Evolutionary conservation across 2,113 vertebrate genomes (phyloP).

Genomic region (Propithecus coquereli): DNA sequence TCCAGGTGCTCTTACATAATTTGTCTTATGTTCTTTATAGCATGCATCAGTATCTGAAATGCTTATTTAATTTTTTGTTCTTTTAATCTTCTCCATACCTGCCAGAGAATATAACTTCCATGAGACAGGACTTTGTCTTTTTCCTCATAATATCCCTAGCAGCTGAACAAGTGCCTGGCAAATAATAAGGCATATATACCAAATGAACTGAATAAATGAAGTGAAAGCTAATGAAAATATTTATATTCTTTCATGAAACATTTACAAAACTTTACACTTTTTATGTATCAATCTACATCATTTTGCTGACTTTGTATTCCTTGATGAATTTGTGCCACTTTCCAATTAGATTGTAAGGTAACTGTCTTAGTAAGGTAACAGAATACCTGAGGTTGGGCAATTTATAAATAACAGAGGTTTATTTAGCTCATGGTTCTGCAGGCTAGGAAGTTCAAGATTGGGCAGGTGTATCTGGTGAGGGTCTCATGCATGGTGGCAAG

Average conservation of each 20-base stretch:
- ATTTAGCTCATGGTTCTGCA: not conserved
- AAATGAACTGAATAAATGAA: not conserved
- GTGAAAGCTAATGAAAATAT: not conserved
- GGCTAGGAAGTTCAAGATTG: not conserved
- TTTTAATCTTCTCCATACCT: not conserved
- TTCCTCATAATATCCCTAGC: not conserved
- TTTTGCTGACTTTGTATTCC: not conserved
- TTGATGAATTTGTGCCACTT: constrained; percentile 2
- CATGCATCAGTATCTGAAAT: not conserved
- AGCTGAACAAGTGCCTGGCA: not conserved
- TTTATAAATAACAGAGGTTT: not conserved
- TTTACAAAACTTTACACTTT: not conserved
- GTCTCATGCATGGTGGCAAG: not conserved
- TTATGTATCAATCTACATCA: not conserved
- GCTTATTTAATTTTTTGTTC: not conserved
- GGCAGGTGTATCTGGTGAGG: not conserved
- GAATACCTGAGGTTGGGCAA: not conserved
- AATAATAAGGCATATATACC: not conserved
- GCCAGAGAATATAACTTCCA: not conserved
- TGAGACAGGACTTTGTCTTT: not conserved
- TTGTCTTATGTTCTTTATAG: not conserved
- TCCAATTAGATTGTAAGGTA: not conserved
- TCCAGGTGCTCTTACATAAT: not conserved
- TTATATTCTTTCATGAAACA: not conserved
- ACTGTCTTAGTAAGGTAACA: not conserved